Conservation (phyloP, 2,797 vertebrate genomes). For the Neosilurus hyrtlii region DNA sequence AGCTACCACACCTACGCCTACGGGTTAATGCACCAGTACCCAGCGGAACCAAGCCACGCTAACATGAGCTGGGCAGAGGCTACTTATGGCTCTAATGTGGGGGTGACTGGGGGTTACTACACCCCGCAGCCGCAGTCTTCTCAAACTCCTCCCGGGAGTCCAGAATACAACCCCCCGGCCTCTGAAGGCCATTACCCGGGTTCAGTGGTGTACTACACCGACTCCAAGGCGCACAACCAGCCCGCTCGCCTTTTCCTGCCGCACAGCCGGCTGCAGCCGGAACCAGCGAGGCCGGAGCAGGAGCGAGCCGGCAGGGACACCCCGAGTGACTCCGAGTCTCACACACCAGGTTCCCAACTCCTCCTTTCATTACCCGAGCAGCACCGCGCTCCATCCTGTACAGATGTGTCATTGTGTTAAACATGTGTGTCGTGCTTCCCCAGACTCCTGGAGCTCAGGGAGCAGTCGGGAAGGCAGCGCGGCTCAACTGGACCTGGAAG, state of each 20-base stretch:
- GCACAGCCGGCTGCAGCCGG: constrained; percentile 29
- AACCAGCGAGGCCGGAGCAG: neutral
- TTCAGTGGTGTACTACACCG: constrained; percentile 54
- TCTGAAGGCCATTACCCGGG: constrained; percentile 53
- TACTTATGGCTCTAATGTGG: constrained; percentile 54
- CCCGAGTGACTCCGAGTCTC: constrained; percentile 67
- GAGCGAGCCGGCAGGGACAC: constrained; percentile 59
- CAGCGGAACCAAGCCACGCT: constrained; percentile 60
- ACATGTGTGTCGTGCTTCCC: neutral
- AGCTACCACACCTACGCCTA: constrained; percentile 71
- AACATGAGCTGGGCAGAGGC: constrained; percentile 62
- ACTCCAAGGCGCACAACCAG: constrained; percentile 55
- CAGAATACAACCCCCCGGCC: constrained; percentile 47
- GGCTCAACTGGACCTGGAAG: constrained; percentile 55
- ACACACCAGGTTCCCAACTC: constrained; percentile 62
- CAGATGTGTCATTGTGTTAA: too few species aligned
- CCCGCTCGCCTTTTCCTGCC: constrained; percentile 46
- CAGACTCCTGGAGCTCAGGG: constrained; percentile 61
- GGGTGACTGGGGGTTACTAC: constrained; percentile 56
- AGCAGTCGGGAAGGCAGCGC: constrained; percentile 57
- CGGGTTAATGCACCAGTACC: constrained; percentile 63
- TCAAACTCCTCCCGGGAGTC: constrained; percentile 57
- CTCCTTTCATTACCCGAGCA: neutral
- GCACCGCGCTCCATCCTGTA: too few species aligned
- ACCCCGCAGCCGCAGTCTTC: constrained; percentile 43